These are phyloP conservation scores for Drosophila parvula DNA, from an alignment of 1,140 invertebrate species.

Conservation along the genomic window DNA sequence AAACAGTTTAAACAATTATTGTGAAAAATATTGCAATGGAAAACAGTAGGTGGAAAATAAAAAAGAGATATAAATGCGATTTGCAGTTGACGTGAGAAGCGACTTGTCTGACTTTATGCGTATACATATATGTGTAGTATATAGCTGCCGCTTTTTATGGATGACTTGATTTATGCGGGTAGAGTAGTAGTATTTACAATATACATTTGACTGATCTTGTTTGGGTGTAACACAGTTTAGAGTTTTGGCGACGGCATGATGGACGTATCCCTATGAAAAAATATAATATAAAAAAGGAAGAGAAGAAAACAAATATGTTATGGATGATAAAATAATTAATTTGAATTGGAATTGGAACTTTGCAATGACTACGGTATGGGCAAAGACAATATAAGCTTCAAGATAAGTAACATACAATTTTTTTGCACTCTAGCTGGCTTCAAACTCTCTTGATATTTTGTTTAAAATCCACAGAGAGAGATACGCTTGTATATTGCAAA, in stretches of 20 bases:
- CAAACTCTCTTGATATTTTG: no score
- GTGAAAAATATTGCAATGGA: slow-evolving; percentile 34
- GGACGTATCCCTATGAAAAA: slow-evolving; percentile 77
- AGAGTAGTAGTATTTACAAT: slow-evolving; percentile 70
- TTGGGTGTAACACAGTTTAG: slow-evolving; percentile 73
- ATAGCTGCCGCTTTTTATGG: slow-evolving; percentile 22
- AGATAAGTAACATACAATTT: no score
- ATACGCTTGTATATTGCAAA: no score
- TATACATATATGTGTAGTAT: slow-evolving; percentile 4
- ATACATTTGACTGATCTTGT: slow-evolving; percentile 43
- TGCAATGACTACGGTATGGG: slow-evolving; percentile 35
- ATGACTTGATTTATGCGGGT: slow-evolving; percentile 52
- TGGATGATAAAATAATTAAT: slow-evolving; percentile 59
- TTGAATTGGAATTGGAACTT: slow-evolving; percentile 10
- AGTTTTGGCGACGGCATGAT: slow-evolving; percentile 82
- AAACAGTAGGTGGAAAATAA: slow-evolving; percentile 36
- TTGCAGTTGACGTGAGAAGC: slow-evolving; percentile 46
- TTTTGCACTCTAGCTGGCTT: no score
- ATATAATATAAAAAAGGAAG: slow-evolving; percentile 69
- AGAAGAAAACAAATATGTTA: slow-evolving; percentile 72
- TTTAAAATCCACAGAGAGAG: no score
- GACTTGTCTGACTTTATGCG: slow-evolving; percentile 31
- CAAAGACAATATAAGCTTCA: slow-evolving; percentile 4
- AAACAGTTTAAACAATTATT: slow-evolving; percentile 54
- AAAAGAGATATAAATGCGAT: slow-evolving; percentile 35